Evolutionary conservation across 2,797 vertebrate genomes (phyloP), one percentile per base, ranked within the genome.

Genomic region (Clangula hyemalis): DNA sequence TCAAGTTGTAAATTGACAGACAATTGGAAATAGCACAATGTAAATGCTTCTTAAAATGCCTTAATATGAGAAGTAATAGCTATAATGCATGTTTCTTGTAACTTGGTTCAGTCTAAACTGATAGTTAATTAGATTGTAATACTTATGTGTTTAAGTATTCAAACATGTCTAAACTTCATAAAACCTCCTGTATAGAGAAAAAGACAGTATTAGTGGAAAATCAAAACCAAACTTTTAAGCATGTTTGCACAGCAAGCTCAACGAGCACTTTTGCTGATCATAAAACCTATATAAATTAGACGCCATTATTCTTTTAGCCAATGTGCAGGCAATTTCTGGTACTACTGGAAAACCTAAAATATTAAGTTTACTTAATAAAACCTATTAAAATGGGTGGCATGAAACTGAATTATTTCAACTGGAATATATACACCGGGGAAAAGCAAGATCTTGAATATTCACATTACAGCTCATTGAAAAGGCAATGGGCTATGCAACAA

Each of bases 391-490:
- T 38, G 92, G 91, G 91, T 91, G 93, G 65, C 82, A 95, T 95
- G 91, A 94, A 95, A 82, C 61, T 1, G 88, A 95, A 92, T 88
- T 84, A 60, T 90, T 97, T 96, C 93, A 68, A 62, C 89, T 93
- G 96, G 94, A 96, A 96, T 80, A 61, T 92, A 96, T 92, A 96
- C 94, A 95, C 92, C 16, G 12, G 89, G 86, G 87, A 87, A 90
- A 75, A 82, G 91, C 85, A 95, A 57, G 45, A 86, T 97, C 91
- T 94, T 97, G 97, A 98, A 97, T 97, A 97, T 98, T 98, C 95
- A 95, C 97, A 98, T 98, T 98, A 97, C 97, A 98, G 97, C 97
- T 98, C 98, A 98, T 98, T 98, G 98, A 97, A 98, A 97, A 98
- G 97, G 97, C 98, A 99, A 98, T 98, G 98, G 98, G 96, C 98